Evolutionary conservation across 2,888 invertebrate species (phyloP), one percentile per base, ranked within the genome.

Genomic region (Dryadula phaetusa): DNA sequence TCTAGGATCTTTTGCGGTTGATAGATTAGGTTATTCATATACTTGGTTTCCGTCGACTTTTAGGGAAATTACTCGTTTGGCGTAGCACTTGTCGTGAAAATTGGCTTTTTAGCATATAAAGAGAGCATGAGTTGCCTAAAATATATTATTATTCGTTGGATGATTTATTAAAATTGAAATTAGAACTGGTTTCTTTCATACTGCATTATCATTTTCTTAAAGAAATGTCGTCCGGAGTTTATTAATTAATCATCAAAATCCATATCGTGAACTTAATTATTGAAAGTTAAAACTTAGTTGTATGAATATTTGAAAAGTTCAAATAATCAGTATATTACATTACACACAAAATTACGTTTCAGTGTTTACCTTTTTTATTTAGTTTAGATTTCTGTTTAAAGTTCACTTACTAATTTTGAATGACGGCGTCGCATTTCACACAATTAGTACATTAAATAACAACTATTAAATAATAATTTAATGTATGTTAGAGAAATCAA

Each of bases 21-120:
- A 62, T 47, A 62, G 46, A 62, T 62, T 49, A 62, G 34, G 61
- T 62, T 62, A 47, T 62, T 34, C 34, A 42, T 62, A 47, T 22
- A 34, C 34, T 34, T 62, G 22, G n/a, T 3, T 10, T n/a, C 32
- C 7, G 32, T 18, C 20, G 28, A 32, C 28, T 60, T 46, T 32
- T 60, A 44, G 18, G 52, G n/a, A n/a, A 16, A 40, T 56, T 56
- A 22, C 56, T 56, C n/a, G n/a, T n/a, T 56, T 37, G 3, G 20
- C 22, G 5, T 16, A 56, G 22, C 40, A 40, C 56, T 56, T 56
- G 56, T 22, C 56, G 56, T 22, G 56, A 40, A 56, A 56, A 56
- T 56, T 56, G 56, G 40, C 14, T 40, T 40, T 52, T 56, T 40
- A 56, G 4, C 37, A 25, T 40, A 40, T 22, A 56, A 40, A 22